Conservation (phyloP, 2,888 invertebrate species). For the Furcula furcula region DNA sequence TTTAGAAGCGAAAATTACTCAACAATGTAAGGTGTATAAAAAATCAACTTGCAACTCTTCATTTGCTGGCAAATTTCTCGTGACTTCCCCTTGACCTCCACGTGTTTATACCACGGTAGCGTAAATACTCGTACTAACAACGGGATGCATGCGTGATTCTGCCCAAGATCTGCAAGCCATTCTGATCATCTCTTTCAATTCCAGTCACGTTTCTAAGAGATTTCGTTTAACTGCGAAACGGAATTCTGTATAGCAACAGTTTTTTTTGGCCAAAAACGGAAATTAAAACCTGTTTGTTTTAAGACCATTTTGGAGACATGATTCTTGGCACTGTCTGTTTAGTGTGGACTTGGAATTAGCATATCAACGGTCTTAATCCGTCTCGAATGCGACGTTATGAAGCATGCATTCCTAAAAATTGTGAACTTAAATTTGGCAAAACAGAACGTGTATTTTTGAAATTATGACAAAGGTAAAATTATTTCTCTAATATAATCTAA, state of each 20-base stretch:
- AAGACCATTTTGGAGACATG: background rate
- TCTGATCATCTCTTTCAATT: conserved; percentile 19
- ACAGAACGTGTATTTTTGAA: too few species aligned
- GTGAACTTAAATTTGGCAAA: too few species aligned
- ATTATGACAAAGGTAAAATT: too few species aligned
- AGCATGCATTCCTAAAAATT: too few species aligned
- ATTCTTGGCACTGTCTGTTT: background rate
- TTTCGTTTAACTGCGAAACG: conserved; percentile 21
- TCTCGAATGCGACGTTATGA: too few species aligned
- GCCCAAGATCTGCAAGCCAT: conserved; percentile 19
- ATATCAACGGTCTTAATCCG: background rate
- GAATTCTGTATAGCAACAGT: conserved; percentile 17
- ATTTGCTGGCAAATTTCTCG: conserved; percentile 19
- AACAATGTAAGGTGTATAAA: too few species aligned
- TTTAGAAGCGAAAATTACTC: too few species aligned
- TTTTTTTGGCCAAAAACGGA: conserved; percentile 22
- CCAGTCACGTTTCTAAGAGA: conserved; percentile 33
- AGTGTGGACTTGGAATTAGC: background rate
- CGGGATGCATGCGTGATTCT: conserved; percentile 21
- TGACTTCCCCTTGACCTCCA: conserved; percentile 26
- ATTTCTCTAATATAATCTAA: too few species aligned
- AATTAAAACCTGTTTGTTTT: conserved; percentile 18
- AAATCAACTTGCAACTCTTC: too few species aligned
- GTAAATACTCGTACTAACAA: conserved; percentile 22
- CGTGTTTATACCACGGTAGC: conserved; percentile 29